These are phyloP conservation scores for Platyrinchus mystaceus DNA, from an alignment of 2,797 vertebrate genomes.

Conservation along the genomic window DNA sequence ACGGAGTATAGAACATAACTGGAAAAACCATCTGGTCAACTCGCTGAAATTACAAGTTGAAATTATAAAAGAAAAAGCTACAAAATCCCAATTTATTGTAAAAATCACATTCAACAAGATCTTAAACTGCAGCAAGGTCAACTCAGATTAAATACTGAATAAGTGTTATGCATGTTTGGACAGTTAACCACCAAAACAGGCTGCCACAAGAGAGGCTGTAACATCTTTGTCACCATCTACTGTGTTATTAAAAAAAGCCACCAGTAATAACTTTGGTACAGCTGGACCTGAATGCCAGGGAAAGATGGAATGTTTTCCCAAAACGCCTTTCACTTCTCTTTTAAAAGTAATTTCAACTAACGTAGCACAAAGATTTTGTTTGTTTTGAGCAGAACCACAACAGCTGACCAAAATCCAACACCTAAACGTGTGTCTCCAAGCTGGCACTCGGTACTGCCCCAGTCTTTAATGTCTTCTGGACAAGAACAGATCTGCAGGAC, in stretches of 20 bases:
- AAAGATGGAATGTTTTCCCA: neutral
- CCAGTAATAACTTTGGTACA: neutral
- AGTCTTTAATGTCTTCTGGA: neutral
- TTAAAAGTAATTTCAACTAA: neutral
- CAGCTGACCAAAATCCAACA: neutral
- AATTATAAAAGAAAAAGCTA: neutral
- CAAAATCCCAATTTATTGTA: neutral
- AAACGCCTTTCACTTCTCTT: neutral
- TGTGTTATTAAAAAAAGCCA: neutral
- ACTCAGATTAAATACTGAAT: neutral
- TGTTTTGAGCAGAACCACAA: neutral
- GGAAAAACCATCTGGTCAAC: neutral
- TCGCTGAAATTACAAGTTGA: neutral
- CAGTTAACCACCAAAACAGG: neutral
- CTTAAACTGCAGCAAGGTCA: neutral
- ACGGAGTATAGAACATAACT: neutral
- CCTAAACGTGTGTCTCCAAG: neutral
- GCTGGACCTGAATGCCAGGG: neutral
- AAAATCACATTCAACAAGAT: neutral
- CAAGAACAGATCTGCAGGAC: neutral
- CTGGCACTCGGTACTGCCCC: neutral
- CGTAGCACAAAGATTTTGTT: neutral
- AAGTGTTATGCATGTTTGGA: neutral
- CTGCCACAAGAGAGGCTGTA: neutral
- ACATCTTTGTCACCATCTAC: neutral